Base-by-base conservation (phyloP, 2,888 invertebrate genomes). In the Allophyes oxyacanthae region DNA sequence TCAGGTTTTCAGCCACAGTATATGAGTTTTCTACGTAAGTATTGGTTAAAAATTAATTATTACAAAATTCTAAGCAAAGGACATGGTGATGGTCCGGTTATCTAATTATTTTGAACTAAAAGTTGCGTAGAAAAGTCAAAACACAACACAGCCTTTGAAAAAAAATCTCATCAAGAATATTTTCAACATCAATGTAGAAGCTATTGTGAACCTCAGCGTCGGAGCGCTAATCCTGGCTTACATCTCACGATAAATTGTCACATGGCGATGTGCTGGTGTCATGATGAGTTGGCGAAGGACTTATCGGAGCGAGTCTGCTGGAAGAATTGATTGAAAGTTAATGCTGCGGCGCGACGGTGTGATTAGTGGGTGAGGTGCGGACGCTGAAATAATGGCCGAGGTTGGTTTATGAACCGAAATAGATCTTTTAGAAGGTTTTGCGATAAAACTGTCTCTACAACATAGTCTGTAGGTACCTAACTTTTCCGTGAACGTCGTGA, bases 301-400 rank as follows among this genome's bases (percentile, higher is more conserved):
- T 64, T 72, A 72, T 72, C 66, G 60, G 66, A 64, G 8, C 67
- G 64, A 77, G 57, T 74, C 67, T 68, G 43, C 48, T 57, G 68
- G 71, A 73, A 77, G 72, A 74, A 76, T 79, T 77, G 75, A 81
- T 78, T 80, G 73, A 73, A 72, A 72, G 72, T 71, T 77, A 77
- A 78, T 67, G 67, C 63, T 46, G 46, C 53, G 40, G 11, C 57
- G 54, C n/a, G n/a, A 3, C 50, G 60, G 48, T 41, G 44, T 66
- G 64, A 73, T 71, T 68, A 78, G 65, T 64, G 45, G 38, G 41
- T 9, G 57, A 34, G 40, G 32, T 8, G 50, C 40, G 37, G 14
- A 15, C 43, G n/a, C 36, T 61, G 2, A 38, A 55, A 55, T 67
- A 61, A 61, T 65, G 53, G 15, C 53, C 33, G 49, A 44, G 45